Evolutionary conservation across 2,888 invertebrate species (phyloP).

Genomic region (Drosophila borealis): DNA sequence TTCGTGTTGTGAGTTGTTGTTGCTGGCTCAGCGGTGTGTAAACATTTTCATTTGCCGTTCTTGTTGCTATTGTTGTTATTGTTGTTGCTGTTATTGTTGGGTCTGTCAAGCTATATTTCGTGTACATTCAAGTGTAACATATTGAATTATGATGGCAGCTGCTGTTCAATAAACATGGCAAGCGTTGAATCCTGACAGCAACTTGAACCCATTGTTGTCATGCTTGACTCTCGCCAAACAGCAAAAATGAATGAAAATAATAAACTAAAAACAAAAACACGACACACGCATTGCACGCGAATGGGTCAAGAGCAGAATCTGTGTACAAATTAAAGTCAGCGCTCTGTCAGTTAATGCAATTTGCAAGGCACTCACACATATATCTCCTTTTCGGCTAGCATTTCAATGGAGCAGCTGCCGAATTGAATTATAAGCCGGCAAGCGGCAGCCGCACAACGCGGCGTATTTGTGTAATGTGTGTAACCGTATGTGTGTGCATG

Average conservation of each 20-base stretch:
- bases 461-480: slow-evolving; percentile 57
- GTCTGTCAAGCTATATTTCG: slow-evolving; percentile 72
- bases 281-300: slow-evolving; percentile 8
- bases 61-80: slow-evolving; percentile 18
- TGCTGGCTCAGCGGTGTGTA: slow-evolving; percentile 68
- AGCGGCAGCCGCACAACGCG: slow-evolving; percentile 41
- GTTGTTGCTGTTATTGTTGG: slow-evolving; percentile 39
- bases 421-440: slow-evolving; percentile 63
- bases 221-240: slow-evolving; percentile 42
- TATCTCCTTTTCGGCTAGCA: slow-evolving; percentile 13
- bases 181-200: slow-evolving; percentile 75
- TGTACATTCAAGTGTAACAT: slow-evolving; percentile 79
- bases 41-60: slow-evolving; percentile 71
- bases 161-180: slow-evolving; percentile 74
- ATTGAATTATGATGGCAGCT: slow-evolving; percentile 80
- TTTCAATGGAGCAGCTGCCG: slow-evolving; percentile 41
- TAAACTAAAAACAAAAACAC: neutral
- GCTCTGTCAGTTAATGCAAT: slow-evolving; percentile 67
- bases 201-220: slow-evolving; percentile 76
- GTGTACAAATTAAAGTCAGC: slow-evolving; percentile 53
- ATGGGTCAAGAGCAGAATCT: slow-evolving; percentile 40
- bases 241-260: slow-evolving; percentile 30
- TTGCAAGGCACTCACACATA: slow-evolving; percentile 46
- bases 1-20: slow-evolving; percentile 3
- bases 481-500: slow-evolving; percentile 10